A percentile compares a stretch with the other conserved stretches of the same genome.
Evolutionary conservation across 2,797 vertebrate species (phyloP).

Genomic region (Etheostoma perlongum): DNA sequence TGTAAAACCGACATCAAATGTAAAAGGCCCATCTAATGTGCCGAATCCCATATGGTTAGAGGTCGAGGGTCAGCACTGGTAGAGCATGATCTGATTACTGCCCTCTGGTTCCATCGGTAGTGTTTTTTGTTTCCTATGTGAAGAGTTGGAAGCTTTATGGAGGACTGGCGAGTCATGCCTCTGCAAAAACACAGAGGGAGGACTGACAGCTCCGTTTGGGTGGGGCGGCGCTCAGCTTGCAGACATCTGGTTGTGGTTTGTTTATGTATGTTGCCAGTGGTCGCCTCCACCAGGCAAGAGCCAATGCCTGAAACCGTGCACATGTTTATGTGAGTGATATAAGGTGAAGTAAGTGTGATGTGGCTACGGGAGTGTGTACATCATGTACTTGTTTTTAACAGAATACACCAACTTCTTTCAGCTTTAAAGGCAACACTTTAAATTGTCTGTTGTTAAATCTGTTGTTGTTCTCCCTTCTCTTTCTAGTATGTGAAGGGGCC

Average conservation of each 20-base stretch:
- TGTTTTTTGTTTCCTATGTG: constrained; percentile 30
- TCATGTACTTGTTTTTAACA: constrained; percentile 27
- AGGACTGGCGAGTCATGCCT: constrained; percentile 64
- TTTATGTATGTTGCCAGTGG: constrained; percentile 72
- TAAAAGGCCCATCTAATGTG: constrained; percentile 1
- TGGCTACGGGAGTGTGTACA: constrained; percentile 21
- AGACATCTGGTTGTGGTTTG: constrained; percentile 82
- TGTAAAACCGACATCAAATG: constrained; percentile 46
- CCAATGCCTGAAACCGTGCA: constrained; percentile 55
- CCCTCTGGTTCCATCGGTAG: constrained; percentile 18
- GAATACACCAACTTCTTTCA: neutral
- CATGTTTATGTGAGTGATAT: constrained; percentile 58
- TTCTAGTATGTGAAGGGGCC: neutral
- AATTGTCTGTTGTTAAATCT: neutral
- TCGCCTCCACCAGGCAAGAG: constrained; percentile 51
- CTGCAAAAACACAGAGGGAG: constrained; percentile 71
- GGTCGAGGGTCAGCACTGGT: constrained; percentile 34
- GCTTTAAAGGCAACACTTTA: neutral
- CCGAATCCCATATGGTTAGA: constrained; percentile 26
- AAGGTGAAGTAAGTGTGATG: constrained; percentile 55
- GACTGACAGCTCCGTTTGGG: constrained; percentile 70
- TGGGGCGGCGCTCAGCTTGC: constrained; percentile 48
- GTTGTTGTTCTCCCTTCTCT: neutral
- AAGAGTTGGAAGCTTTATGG: constrained; percentile 49
- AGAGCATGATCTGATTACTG: constrained; percentile 40